A percentile compares a stretch with the other conserved stretches of the same genome.
phyloP scores from a whole-genome alignment of 2,113 vertebrate species.

The Rhabdornis inornatus region DNA sequence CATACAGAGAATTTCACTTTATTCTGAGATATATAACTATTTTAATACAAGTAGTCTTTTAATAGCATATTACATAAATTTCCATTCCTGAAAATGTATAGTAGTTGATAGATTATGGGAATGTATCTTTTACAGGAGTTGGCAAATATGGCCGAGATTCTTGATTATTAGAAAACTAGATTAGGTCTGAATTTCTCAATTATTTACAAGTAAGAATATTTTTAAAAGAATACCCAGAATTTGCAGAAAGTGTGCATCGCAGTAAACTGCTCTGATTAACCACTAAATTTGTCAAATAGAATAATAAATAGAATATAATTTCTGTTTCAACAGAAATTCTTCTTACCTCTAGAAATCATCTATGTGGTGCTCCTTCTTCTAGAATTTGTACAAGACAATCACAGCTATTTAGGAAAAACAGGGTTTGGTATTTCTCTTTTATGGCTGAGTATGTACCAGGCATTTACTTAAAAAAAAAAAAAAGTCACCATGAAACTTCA shows the following conservation, averaged over 20 bases:
- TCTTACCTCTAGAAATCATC: not conserved
- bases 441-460: not conserved
- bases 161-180: not conserved
- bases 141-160: not conserved
- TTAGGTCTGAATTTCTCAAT: not conserved
- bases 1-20: not conserved
- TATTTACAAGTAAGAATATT: not conserved
- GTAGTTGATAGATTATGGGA: not conserved
- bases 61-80: not conserved
- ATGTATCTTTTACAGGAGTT: accelerated
- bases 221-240: not conserved
- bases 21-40: not conserved
- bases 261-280: not conserved
- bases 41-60: not conserved
- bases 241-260: not conserved
- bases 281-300: not conserved
- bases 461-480: not conserved
- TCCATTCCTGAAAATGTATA: not conserved
- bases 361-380: not conserved
- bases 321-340: not conserved
- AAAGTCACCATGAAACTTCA: too few species aligned
- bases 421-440: not conserved
- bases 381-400: not conserved
- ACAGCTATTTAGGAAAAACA: not conserved
- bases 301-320: not conserved